phyloP scores from a whole-genome alignment of 2,797 vertebrate genomes.

The Zalophus californianus region DNA sequence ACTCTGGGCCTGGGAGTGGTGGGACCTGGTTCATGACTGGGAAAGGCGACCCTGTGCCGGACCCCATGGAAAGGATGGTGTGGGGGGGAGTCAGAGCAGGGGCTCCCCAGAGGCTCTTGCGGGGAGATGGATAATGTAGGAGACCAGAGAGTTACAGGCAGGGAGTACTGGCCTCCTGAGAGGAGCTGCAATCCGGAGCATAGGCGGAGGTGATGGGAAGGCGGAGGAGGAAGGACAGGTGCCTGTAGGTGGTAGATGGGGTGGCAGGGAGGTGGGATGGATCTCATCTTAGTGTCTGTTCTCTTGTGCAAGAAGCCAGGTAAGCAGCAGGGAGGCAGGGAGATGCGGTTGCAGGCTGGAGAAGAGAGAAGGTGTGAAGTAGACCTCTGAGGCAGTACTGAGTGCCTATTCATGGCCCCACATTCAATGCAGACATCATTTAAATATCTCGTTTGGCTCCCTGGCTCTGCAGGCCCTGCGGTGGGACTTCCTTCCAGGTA shows the following conservation, averaged over 20 bases:
- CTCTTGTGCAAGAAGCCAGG: not conserved
- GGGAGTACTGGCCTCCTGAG: not conserved
- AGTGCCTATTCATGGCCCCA: not conserved
- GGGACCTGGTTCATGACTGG: not conserved
- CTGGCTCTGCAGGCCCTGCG: not conserved
- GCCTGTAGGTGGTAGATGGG: not conserved
- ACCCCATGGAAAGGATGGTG: not conserved
- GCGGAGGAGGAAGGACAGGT: not conserved
- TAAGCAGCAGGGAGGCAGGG: not conserved
- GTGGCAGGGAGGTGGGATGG: not conserved
- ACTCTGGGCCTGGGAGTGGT: not conserved
- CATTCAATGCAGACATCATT: not conserved
- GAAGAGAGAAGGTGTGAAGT: not conserved
- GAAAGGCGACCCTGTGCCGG: not conserved
- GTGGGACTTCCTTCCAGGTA: not conserved
- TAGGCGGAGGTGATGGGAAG: not conserved
- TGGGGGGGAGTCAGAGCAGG: not conserved
- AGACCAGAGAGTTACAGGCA: not conserved
- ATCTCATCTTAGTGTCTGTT: not conserved
- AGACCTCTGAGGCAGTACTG: not conserved
- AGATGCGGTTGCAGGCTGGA: not conserved
- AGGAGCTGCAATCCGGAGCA: not conserved
- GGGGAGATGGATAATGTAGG: not conserved
- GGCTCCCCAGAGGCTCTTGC: rapidly evolving
- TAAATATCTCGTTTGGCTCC: not conserved